Base-by-base conservation (phyloP, 1,140 invertebrate species). In the Notospermus geniculatus region DNA sequence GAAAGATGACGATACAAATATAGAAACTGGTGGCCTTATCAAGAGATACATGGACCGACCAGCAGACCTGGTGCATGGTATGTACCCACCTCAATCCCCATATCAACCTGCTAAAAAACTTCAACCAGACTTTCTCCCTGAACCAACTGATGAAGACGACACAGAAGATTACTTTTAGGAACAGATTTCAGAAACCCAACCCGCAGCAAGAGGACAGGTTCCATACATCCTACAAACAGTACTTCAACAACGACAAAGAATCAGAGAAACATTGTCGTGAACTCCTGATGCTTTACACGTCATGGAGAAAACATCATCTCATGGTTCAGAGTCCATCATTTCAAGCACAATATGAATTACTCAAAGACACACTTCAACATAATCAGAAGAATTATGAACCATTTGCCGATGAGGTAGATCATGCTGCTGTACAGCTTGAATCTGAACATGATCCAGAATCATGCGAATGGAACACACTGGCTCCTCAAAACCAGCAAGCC, bases 1-100 rank as follows among this genome's bases (percentile, higher is more conserved):
- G 46, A n/a, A 5, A 5, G 46, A 50, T 50, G 46, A 50, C 25
- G 46, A 50, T 5, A n/a, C 4, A 50, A 50, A 50, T 50, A n/a
- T 50, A 7, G 5, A 27, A 27, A 23, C n/a, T 50, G 5, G 5
- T 50, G n/a, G 46, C 9, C 25, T 50, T 9, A 50, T 50, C n/a
- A n/a, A 50, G 4, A 19, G n/a, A 19, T 50, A 50, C 46, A 50
- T 27, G 4, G n/a, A 50, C 4, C 46, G 46, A 5, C 46, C 46
- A n/a, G 4, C 25, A 27, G 9, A 50, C 9, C n/a, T 27, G 5
- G 25, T 7, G 5, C 5, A 4, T 50, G 46, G 46, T 50, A 50
- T 19, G 4, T 7, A 50, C n/a, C n/a, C 5, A 50, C n/a, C 4
- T n/a, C 4, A n/a, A n/a, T 9, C 4, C 4, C 4, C 5, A 50